Evolutionary conservation across 2,113 vertebrate genomes (phyloP).

Genomic region (Corapipo altera): DNA sequence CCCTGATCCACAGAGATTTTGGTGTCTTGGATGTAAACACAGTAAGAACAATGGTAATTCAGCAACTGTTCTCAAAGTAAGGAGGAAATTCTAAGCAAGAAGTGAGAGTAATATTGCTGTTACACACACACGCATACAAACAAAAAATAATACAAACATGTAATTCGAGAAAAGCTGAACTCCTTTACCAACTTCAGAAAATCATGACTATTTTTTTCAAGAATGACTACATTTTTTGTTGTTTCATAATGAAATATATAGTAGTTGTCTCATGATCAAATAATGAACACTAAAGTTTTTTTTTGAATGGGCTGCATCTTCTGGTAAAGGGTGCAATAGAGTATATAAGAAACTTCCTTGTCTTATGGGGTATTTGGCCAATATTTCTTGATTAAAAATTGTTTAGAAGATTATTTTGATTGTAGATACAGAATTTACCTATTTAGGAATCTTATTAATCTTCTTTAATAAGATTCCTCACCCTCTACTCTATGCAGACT

Average conservation of each 20-base stretch:
- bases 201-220: background rate
- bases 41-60: background rate
- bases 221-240: background rate
- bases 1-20: background rate
- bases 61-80: background rate
- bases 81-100: background rate
- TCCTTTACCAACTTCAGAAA: background rate
- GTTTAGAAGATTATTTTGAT: background rate
- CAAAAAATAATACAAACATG: background rate
- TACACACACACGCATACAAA: background rate
- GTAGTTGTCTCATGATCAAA: background rate
- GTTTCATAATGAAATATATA: background rate
- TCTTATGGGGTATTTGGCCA: background rate
- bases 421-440: background rate
- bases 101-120: background rate
- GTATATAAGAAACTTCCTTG: background rate
- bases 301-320: background rate
- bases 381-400: background rate
- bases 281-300: background rate
- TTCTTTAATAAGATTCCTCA: background rate
- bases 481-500: background rate
- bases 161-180: background rate
- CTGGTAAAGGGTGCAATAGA: background rate
- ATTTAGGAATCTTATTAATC: background rate
- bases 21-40: background rate